Conservation (phyloP, 2,113 vertebrate genomes). For the Deroptyus accipitrinus region DNA sequence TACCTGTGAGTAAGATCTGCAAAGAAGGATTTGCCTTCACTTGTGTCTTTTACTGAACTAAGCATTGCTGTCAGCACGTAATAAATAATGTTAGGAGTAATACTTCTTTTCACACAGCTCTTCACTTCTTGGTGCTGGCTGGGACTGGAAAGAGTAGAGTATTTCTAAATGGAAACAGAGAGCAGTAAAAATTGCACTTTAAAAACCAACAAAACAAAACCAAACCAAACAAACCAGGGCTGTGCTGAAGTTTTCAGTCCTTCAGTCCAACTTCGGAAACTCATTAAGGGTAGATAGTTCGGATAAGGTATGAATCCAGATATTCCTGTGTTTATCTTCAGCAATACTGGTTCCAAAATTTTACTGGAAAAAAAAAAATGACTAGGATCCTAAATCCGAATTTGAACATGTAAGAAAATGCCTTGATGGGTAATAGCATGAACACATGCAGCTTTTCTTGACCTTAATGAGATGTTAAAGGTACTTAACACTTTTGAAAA, state of each 20-base stretch:
- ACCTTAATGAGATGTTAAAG: slow-evolving; percentile 60
- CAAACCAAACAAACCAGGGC: slow-evolving; percentile 11
- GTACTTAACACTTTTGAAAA: slow-evolving; percentile 63
- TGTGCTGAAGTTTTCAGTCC: background rate
- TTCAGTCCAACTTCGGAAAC: slow-evolving; percentile 34
- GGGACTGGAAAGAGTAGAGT: slow-evolving; percentile 1
- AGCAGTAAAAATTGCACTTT: slow-evolving; percentile 16
- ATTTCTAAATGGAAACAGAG: slow-evolving; percentile 44
- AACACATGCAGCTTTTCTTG: slow-evolving; percentile 33
- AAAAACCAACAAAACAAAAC: slow-evolving; percentile 27
- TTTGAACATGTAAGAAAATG: slow-evolving; percentile 42
- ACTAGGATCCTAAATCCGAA: slow-evolving; percentile 10
- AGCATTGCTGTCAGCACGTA: slow-evolving; percentile 30
- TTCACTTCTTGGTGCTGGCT: slow-evolving; percentile 13
- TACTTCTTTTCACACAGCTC: slow-evolving; percentile 22
- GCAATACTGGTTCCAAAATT: background rate
- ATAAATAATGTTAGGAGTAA: slow-evolving; percentile 44
- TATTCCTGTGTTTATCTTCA: slow-evolving; percentile 48
- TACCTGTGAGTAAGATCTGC: slow-evolving; percentile 9
- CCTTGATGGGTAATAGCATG: slow-evolving; percentile 38
- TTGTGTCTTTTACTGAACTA: background rate
- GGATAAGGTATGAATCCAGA: slow-evolving; percentile 63
- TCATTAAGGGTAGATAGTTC: slow-evolving; percentile 46
- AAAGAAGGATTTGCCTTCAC: background rate
- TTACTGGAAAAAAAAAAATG: background rate